Conservation (phyloP, 2,888 invertebrate genomes). For the Theretra japonica region DNA sequence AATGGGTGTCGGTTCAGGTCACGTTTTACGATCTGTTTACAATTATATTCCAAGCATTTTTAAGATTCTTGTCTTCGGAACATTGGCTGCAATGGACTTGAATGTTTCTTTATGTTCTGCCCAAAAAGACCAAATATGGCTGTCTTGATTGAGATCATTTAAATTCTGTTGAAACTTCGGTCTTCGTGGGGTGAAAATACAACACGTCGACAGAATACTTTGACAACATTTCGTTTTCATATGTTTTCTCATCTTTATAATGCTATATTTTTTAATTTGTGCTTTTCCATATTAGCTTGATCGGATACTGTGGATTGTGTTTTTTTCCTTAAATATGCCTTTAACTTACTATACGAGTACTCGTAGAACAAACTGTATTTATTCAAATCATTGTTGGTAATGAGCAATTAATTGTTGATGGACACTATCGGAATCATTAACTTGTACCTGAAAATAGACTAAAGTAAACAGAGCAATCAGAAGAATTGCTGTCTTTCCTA, state of each 20-base stretch:
- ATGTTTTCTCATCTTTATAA: not conserved
- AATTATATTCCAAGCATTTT: not conserved
- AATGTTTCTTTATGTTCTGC: not conserved
- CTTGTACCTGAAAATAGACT: no score
- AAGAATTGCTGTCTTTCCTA: not conserved
- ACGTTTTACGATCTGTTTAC: slow-evolving; percentile 7
- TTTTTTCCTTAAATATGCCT: no score
- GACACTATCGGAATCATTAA: no score
- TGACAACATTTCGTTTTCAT: slow-evolving; percentile 4
- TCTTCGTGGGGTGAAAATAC: not conserved
- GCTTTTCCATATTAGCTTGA: not conserved
- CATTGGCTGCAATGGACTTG: not conserved
- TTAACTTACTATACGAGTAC: no score
- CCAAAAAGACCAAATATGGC: not conserved
- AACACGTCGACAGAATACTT: not conserved
- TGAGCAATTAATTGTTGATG: no score
- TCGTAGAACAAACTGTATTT: no score
- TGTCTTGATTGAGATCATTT: slow-evolving; percentile 11
- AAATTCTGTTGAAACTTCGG: not conserved
- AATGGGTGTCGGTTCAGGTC: slow-evolving; percentile 11
- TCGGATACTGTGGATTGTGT: no score
- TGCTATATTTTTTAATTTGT: not conserved
- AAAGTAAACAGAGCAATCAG: not conserved
- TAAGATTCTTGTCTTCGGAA: not conserved
- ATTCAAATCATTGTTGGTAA: no score